phyloP scores from a whole-genome alignment of 2,113 vertebrate species.

The Seriola aureovittata region DNA sequence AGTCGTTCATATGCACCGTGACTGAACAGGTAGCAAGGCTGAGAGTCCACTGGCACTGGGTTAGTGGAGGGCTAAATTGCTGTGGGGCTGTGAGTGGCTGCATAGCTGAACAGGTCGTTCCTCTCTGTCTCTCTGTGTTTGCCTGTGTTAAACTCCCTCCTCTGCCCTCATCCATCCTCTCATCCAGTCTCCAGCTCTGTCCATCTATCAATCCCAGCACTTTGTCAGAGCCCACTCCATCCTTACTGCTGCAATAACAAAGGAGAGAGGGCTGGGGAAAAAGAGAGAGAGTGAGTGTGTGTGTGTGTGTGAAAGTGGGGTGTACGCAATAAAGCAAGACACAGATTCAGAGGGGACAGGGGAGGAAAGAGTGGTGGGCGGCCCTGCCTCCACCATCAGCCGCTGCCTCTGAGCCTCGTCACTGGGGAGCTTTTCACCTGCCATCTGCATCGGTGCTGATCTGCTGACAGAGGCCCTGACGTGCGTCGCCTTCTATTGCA shows the following conservation, averaged over 20 bases:
- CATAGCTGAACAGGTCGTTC: slow-evolving; percentile 95
- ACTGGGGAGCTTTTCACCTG: slow-evolving; percentile 88
- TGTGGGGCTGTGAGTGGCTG: slow-evolving; percentile 89
- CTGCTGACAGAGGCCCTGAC: slow-evolving; percentile 92
- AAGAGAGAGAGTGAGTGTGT: not conserved
- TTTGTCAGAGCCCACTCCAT: slow-evolving; percentile 99
- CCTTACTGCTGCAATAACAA: slow-evolving; percentile 88
- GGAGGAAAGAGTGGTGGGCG: slow-evolving; percentile 61
- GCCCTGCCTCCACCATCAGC: slow-evolving; percentile 42
- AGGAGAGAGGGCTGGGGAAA: slow-evolving; percentile 59
- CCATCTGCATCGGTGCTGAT: slow-evolving; percentile 87
- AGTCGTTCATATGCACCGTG: slow-evolving; percentile 81
- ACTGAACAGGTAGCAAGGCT: slow-evolving; percentile 88
- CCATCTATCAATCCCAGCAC: slow-evolving; percentile 98
- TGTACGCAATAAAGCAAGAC: slow-evolving; percentile 59
- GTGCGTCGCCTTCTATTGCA: slow-evolving; percentile 95
- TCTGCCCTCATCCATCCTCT: slow-evolving; percentile 97
- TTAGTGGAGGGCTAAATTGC: slow-evolving; percentile 96
- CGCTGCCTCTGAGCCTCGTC: slow-evolving; percentile 73
- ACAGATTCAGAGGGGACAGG: slow-evolving; percentile 54
- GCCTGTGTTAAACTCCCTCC: slow-evolving; percentile 94
- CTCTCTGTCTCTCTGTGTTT: slow-evolving; percentile 99
- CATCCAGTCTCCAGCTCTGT: slow-evolving; percentile 96
- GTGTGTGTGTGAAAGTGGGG: slow-evolving; percentile 23
- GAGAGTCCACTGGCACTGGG: slow-evolving; percentile 87